phyloP scores from a whole-genome alignment of 2,888 invertebrate species.

The Diaphora mendica region DNA sequence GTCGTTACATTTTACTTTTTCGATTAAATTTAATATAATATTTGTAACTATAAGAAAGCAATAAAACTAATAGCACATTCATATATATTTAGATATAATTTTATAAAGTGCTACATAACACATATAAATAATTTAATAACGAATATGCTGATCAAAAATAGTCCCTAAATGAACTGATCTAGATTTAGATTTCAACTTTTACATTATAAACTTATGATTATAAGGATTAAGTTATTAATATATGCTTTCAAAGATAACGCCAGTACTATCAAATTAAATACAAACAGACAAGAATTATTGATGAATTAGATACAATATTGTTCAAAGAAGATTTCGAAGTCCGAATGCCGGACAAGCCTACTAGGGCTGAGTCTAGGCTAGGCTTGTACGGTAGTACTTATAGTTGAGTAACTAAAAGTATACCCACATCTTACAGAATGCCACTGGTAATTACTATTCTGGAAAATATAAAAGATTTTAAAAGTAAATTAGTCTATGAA shows the following conservation, averaged over 20 bases:
- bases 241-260: not conserved
- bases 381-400: too few relatives aligned
- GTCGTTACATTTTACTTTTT: not conserved
- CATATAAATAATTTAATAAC: not conserved
- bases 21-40: not conserved
- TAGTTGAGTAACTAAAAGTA: not conserved
- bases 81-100: not conserved
- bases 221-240: not conserved
- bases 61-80: not conserved
- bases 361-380: too few relatives aligned
- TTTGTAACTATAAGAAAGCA: not conserved
- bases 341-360: not conserved
- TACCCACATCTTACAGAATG: not conserved
- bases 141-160: not conserved
- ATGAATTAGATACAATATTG: not conserved
- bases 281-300: not conserved
- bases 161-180: not conserved
- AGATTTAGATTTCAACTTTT: not conserved
- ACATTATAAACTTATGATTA: not conserved
- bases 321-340: not conserved
- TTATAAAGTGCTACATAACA: not conserved
- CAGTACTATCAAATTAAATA: not conserved
- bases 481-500: not conserved
- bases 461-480: not conserved
- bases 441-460: not conserved